Evolutionary conservation across 2,888 invertebrate genomes (phyloP), one percentile per base, ranked within the genome.

Genomic region (Dynastes grantii): DNA sequence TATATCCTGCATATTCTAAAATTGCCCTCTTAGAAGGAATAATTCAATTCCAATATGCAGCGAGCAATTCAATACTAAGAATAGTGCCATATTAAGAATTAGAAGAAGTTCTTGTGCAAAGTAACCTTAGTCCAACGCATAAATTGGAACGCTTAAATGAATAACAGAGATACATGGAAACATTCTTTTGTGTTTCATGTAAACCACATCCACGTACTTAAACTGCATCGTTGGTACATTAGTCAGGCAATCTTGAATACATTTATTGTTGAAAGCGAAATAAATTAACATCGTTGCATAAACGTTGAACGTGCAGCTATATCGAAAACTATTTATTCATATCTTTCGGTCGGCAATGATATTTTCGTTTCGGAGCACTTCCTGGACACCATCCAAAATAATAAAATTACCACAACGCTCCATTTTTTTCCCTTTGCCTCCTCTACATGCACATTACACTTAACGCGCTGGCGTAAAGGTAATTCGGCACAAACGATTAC

Each of bases 321-420:
- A 67, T 67, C 45, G 40, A 45, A 67, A 67, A 67, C 45, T 67
- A 67, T 67, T 67, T 67, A 45, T 4, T 40, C 65, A 67, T 67
- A 37, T 67, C 45, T 67, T 13, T 22, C 22, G 53, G 16, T 53
- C 65, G 40, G 6, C n/a, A 22, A 45, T 32, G 29, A 45, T 67
- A 67, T 67, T 67, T 45, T 67, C 65, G 65, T 67, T 22, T 37
- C 45, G 40, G 45, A 67, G 55, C 55, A 45, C 65, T 67, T 67
- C 45, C 22, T 67, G 65, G 65, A 37, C 22, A 16, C 11, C n/a
- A 22, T 67, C 65, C 65, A 67, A 67, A 16, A 67, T 63, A 22
- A 49, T 40, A 67, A 67, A 67, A 67, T 67, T 67, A 67, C 40
- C 45, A 40, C 22, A 13, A 40, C 65, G 65, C 5, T 16, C 55